Base-by-base conservation (phyloP, 2,888 invertebrate species). In the Eretmocerus hayati region DNA sequence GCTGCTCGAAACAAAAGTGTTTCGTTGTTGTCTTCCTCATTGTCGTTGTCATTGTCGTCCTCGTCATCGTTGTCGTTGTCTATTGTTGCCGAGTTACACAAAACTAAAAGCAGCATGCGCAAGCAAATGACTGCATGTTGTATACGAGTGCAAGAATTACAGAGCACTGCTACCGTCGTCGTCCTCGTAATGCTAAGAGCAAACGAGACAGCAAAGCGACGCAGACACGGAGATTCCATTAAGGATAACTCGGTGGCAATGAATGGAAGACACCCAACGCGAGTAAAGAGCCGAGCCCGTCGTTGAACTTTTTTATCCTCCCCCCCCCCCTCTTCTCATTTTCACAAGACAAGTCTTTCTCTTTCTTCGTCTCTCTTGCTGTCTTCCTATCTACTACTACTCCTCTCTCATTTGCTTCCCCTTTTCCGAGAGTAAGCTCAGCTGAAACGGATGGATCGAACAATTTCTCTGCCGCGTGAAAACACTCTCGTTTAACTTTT, bases 181-280 rank as follows among this genome's bases (percentile, higher is more conserved):
- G 18, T n/a, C n/a, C n/a, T n/a, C n/a, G n/a, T n/a, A n/a, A n/a
- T n/a, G n/a, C n/a, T 20, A 19, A 15, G 8, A n/a, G 20, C 21
- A 4, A 11, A 19, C 15, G 35, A 60, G 59, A 60, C 62, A 58
- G 58, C 53, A 57, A 60, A 61, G 62, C 61, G 66, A 67, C 62
- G 66, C 66, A 62, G 62, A 67, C 67, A 66, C 62, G 66, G 64
- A 66, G 67, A 67, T 66, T 67, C 67, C 68, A 67, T 69, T 68
- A 68, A 62, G 65, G 63, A 63, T 62, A 65, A 66, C 64, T 18
- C 59, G 61, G 64, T 58, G 62, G 63, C 67, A 69, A 69, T 69
- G 68, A 69, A 69, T 67, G 67, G 62, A 67, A 65, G 64, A 62
- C 62, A 62, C 59, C 62, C 58, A 50, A 53, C 52, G 48, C n/a